Conservation (phyloP, 2,888 invertebrate genomes). For the Chrysomela aeneicollis region DNA sequence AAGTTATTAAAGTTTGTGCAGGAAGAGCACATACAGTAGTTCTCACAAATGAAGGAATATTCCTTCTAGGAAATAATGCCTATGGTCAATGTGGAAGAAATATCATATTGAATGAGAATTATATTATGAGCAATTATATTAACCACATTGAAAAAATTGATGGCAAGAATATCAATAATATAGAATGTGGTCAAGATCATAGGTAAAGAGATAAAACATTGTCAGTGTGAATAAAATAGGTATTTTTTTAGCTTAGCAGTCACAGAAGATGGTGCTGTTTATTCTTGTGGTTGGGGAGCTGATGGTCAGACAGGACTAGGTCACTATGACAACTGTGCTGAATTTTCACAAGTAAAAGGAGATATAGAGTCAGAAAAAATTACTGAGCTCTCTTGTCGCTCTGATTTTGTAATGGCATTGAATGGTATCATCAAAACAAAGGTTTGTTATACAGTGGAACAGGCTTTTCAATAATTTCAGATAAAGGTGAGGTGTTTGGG, state of each 20-base stretch:
- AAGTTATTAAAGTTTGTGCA: constrained; percentile 71
- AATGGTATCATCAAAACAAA: constrained; percentile 68
- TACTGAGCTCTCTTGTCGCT: constrained; percentile 78
- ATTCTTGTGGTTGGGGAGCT: constrained; percentile 91
- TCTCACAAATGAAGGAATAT: constrained; percentile 79
- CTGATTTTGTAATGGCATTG: constrained; percentile 89
- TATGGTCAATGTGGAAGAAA: constrained; percentile 93
- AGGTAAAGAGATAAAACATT: constrained; percentile 63
- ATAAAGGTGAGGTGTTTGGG: constrained; percentile 90
- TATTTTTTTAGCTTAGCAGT: constrained; percentile 72
- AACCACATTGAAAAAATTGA: constrained; percentile 72
- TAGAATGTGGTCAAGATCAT: constrained; percentile 93
- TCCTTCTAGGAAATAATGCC: constrained; percentile 85
- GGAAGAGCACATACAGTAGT: constrained; percentile 89
- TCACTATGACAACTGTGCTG: constrained; percentile 68
- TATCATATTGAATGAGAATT: constrained; percentile 79
- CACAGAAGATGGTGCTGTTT: constrained; percentile 82
- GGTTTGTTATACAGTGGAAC: background rate
- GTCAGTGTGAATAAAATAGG: background rate
- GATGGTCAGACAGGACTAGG: constrained; percentile 94
- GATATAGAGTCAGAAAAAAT: constrained; percentile 86
- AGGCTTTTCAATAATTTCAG: constrained; percentile 58
- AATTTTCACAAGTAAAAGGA: constrained; percentile 73
- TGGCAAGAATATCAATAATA: constrained; percentile 69
- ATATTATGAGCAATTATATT: constrained; percentile 70